Percentiles rank a stretch among this genome's conserved stretches.
Conservation (phyloP, 2,113 vertebrate species). For the Oenanthe oenanthe region DNA sequence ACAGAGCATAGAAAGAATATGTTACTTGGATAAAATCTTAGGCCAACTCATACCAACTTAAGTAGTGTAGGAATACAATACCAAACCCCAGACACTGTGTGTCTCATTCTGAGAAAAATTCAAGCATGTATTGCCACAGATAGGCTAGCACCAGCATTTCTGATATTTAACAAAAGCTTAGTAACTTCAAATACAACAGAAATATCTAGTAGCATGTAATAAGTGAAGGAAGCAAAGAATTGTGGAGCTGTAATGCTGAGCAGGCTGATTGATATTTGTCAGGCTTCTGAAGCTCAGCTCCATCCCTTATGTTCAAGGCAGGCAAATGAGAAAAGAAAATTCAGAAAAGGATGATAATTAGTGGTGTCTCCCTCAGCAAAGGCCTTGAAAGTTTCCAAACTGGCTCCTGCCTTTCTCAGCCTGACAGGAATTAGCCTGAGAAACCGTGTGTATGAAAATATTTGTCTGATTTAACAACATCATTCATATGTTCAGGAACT, state of each 20-base stretch:
- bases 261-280: constrained; percentile 34
- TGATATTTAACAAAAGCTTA: constrained; percentile 48
- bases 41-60: constrained; percentile 10
- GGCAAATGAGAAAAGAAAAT: constrained; percentile 4
- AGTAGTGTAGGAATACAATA: constrained; percentile 15
- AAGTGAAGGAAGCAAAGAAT: constrained; percentile 14
- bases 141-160: constrained; percentile 21
- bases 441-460: not conserved
- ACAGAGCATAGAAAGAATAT: not conserved
- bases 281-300: not conserved
- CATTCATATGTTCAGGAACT: not conserved
- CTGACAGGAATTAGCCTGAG: not conserved
- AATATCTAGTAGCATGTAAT: constrained; percentile 39
- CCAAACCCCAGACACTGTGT: constrained; percentile 2
- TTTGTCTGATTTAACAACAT: not conserved
- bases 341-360: not conserved
- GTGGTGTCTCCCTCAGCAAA: constrained; percentile 1
- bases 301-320: not conserved
- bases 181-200: constrained; percentile 18
- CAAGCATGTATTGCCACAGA: constrained; percentile 16
- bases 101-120: constrained; percentile 27
- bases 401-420: not conserved
- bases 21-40: constrained; percentile 24
- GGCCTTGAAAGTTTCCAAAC: not conserved
- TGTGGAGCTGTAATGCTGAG: not conserved